A percentile compares a stretch with the other conserved stretches of the same genome.
These are phyloP conservation scores for Eolophus roseicapilla DNA, from an alignment of 2,113 vertebrate genomes.

Conservation along the genomic window DNA sequence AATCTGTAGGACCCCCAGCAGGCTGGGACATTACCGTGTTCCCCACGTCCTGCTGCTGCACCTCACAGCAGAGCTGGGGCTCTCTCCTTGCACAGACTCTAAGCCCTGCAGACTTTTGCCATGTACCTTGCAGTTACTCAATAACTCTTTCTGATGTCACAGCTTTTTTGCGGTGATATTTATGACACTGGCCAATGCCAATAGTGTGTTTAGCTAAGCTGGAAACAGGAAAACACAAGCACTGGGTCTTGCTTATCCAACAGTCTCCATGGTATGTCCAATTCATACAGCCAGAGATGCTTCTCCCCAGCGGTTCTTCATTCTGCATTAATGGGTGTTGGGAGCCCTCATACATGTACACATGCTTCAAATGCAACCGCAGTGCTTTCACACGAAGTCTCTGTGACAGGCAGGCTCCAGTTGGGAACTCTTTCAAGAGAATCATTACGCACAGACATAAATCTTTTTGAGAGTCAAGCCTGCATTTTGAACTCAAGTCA, in stretches of 20 bases:
- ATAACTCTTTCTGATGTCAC: background rate
- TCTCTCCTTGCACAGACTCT: background rate
- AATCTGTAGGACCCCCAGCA: background rate
- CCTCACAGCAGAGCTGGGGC: background rate
- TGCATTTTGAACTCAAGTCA: slow-evolving; percentile 30
- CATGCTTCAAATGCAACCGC: background rate
- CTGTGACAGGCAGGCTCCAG: slow-evolving; percentile 14
- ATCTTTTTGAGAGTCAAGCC: slow-evolving; percentile 25
- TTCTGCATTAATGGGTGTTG: background rate
- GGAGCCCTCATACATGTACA: background rate
- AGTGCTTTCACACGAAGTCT: background rate
- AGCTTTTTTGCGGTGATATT: background rate
- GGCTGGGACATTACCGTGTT: background rate
- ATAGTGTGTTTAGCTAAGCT: background rate
- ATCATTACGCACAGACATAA: background rate
- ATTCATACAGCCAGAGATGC: background rate
- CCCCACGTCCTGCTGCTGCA: background rate
- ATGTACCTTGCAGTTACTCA: background rate
- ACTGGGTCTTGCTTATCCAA: background rate
- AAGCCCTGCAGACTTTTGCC: background rate
- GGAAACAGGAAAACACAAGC: background rate
- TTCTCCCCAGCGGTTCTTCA: background rate
- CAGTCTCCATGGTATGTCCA: background rate
- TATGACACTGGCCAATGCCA: background rate
- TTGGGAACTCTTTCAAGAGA: slow-evolving; percentile 28